A percentile compares a stretch with the other conserved stretches of the same genome.
These are phyloP conservation scores for Dromius quadrimaculatus DNA, from an alignment of 2,888 invertebrate species.

Conservation along the genomic window DNA sequence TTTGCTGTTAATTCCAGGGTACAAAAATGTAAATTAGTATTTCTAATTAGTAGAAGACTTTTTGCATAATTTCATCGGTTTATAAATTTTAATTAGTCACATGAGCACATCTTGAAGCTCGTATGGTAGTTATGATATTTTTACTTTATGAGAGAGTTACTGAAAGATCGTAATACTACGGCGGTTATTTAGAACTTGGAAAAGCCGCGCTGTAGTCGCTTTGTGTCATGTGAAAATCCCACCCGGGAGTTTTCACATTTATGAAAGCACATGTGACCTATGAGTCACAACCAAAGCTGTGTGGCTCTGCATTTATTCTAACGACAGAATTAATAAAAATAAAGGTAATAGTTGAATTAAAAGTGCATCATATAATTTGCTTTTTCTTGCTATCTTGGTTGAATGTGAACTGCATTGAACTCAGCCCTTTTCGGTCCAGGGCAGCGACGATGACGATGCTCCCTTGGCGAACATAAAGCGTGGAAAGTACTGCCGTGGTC, in stretches of 20 bases:
- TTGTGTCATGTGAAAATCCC: constrained; percentile 28
- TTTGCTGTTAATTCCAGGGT: too few species aligned
- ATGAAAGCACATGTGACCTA: constrained; percentile 33
- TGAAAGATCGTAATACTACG: not conserved
- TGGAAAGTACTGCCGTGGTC: constrained; percentile 6
- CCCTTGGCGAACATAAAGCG: constrained; percentile 13
- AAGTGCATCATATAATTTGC: too few species aligned
- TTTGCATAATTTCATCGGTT: not conserved
- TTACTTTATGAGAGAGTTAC: not conserved
- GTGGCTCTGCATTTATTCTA: too few species aligned
- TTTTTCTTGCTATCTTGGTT: too few species aligned
- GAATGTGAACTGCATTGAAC: too few species aligned
- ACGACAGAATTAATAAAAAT: too few species aligned
- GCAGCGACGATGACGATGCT: not conserved
- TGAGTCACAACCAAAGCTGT: constrained; percentile 9
- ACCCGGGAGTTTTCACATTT: constrained; percentile 28
- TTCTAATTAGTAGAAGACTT: not conserved
- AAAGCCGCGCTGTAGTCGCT: constrained; percentile 10
- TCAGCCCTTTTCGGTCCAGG: not conserved
- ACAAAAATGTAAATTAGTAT: too few species aligned
- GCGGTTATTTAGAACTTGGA: constrained; percentile 8
- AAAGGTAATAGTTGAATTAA: too few species aligned
- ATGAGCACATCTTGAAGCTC: not conserved
- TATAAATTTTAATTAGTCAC: not conserved
- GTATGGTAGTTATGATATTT: not conserved